Evolutionary conservation across 2,888 invertebrate genomes (phyloP), one percentile per base, ranked within the genome.

Genomic region (Celastrina argiolus): DNA sequence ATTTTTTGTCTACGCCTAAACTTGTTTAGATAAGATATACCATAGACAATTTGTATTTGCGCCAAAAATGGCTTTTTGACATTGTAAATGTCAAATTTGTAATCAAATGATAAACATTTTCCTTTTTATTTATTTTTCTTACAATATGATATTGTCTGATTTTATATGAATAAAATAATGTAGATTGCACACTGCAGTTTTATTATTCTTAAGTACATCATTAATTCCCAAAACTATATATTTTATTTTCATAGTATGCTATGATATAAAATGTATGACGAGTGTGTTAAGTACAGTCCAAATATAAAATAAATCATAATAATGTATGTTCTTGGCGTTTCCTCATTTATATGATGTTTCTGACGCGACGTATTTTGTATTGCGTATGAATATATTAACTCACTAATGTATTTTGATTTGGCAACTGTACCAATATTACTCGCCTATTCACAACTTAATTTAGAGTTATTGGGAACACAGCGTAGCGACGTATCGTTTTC

Each of bases 91-190:
- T 16, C 31, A 36, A 51, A 51, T 51, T 22, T 58, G 28, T 34
- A 31, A 59, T 59, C 59, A 31, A 16, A 34, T 58, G 36, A 8
- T 36, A 36, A 8, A 22, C 12, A 14, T 22, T 61, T 61, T 39
- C 39, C 26, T 34, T 34, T 59, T 34, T 16, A 34, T 34, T 59
- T 61, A 61, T 39, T 61, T 34, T 34, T 31, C 18, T 10, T 34
- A 61, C 61, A 61, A 61, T 61, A 39, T 39, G 22, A 36, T 61
- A 58, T 31, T 58, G 58, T 58, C 28, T 58, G 28, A 58, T 31
- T 58, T 58, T 58, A 58, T 58, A 31, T 58, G 28, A 31, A 58
- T 58, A 28, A 58, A 28, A 31, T 31, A 31, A 16, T n/a, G 58
- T 58, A 28, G 58, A 58, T 58, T 58, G 28, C 28, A 58, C 7